Evolutionary conservation across 2,797 vertebrate genomes (phyloP).

Genomic region (Coracias cyanogaster): DNA sequence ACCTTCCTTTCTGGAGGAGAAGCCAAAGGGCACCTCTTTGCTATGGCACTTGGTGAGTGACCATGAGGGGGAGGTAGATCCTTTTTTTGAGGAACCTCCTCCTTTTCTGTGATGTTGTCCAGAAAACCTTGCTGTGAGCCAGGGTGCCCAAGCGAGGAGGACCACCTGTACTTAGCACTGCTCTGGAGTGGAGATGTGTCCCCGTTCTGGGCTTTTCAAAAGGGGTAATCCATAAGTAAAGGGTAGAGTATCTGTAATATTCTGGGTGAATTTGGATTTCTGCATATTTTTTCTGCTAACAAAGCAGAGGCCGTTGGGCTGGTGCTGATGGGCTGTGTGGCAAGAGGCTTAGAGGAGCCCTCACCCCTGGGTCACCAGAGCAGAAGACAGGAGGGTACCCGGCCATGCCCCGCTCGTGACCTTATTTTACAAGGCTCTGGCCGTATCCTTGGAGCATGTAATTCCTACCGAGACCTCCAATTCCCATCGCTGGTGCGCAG

Average conservation of each 20-base stretch:
- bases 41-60: background rate
- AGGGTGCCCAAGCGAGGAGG: background rate
- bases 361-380: background rate
- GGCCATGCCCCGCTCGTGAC: background rate
- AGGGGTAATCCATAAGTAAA: background rate
- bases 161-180: fast-evolving
- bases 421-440: background rate
- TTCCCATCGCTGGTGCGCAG: background rate
- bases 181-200: background rate
- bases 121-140: background rate
- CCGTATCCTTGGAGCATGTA: background rate
- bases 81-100: background rate
- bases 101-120: background rate
- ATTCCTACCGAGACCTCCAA: background rate
- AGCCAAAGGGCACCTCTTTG: background rate
- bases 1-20: background rate
- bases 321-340: background rate
- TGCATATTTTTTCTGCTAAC: background rate
- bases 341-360: background rate
- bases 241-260: background rate
- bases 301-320: background rate
- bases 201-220: background rate
- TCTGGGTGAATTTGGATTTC: background rate
- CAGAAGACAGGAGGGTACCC: background rate
- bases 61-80: background rate